Base-by-base conservation (phyloP, 1,140 invertebrate genomes). In the Epicauta chinensis region DNA sequence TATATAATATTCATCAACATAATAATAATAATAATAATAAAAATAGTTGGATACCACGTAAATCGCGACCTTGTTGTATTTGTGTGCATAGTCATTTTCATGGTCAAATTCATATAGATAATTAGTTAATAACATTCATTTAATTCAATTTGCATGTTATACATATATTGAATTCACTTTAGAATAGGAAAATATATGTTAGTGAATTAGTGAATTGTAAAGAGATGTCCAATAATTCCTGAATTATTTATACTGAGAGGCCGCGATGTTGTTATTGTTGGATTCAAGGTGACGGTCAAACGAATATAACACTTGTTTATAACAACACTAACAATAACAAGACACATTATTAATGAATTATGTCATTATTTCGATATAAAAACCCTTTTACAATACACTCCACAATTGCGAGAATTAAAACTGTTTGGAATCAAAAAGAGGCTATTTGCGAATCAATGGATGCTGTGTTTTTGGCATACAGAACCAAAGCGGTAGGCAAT, bases 91-190 rank as follows among this genome's bases (percentile, higher is more conserved):
- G 45, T 40, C 41, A 41, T 51, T 52, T 56, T 56, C 54, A 56
- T 51, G 54, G 54, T 46, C 54, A 51, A 56, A 56, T 29, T 56
- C 48, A 56, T 23, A 56, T 38, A 51, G 38, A 44, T 56, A 56
- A 56, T 56, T 56, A 51, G 48, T 56, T 56, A 56, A 56, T 56
- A 46, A 51, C 51, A 56, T 43, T 51, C 48, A 42, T 56, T 56
- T 56, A 51, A 56, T 55, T 55, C 47, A 55, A 55, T 55, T 49
- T 51, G 41, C 43, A 41, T 43, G 41, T 56, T 45, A 51, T 44
- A 56, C 48, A 56, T 56, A 56, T 51, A 56, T 48, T 48, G 44
- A 35, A 47, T 45, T 51, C 7, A 35, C 40, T 17, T 38, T 53
- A 42, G 7, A 23, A 23, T 23, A 23, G 7, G 4, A 23, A 23